A percentile compares a stretch with the other conserved stretches of the same genome.
These are phyloP conservation scores for Metallyticus violacea DNA, from an alignment of 2,888 invertebrate genomes.

Conservation along the genomic window DNA sequence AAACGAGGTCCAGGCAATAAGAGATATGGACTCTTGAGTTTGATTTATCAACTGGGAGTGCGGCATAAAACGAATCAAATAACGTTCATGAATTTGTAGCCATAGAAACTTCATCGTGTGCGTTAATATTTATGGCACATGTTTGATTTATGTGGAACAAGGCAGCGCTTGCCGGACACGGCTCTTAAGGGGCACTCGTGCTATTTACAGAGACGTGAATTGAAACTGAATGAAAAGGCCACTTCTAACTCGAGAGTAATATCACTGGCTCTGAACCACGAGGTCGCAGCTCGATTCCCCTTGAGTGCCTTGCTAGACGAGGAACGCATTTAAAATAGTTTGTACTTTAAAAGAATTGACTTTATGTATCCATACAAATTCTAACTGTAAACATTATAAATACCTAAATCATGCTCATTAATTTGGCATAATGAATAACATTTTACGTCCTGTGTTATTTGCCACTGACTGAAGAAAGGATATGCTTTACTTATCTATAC, in stretches of 20 bases:
- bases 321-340: not conserved
- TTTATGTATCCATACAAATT: too few species aligned
- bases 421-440: too few species aligned
- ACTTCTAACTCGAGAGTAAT: not conserved
- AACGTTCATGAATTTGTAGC: not conserved
- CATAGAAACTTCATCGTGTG: not conserved
- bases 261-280: not conserved
- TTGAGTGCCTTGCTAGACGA: not conserved
- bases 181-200: not conserved
- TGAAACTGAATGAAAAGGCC: not conserved
- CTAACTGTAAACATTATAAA: too few species aligned
- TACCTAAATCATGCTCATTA: too few species aligned
- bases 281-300: not conserved
- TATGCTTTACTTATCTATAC: too few species aligned
- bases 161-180: not conserved
- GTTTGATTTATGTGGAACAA: not conserved
- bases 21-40: not conserved
- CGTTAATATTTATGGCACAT: not conserved
- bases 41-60: not conserved
- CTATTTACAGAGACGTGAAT: not conserved
- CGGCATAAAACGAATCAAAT: not conserved
- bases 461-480: too few species aligned
- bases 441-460: too few species aligned
- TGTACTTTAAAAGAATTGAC: too few species aligned
- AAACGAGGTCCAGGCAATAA: not conserved